Base-by-base conservation (phyloP, 2,797 vertebrate genomes). In the Paratrypauchen microcephalus region DNA sequence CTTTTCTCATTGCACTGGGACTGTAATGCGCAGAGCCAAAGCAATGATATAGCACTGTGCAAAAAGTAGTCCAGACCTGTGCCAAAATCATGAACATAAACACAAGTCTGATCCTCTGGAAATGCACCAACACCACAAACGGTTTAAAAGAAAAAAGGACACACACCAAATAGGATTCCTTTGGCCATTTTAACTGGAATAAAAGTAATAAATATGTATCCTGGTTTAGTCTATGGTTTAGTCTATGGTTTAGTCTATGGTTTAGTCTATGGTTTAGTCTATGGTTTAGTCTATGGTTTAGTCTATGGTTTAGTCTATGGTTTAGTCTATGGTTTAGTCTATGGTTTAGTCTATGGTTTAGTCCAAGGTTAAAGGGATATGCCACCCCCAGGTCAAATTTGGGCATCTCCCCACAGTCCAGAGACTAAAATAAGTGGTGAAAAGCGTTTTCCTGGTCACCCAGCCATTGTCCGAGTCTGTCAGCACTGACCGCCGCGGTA, bases 71-170 rank as follows among this genome's bases (percentile, higher is more conserved):
- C 3, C 24, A 50, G 55, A 16, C 47, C 45, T 32, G 21, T 74
- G 75, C 74, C 82, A 86, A 78, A 36, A 79, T 58, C 58, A 16
- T 60, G 73, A 69, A 69, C 66, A 77, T 47, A 72, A 66, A 75
- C 59, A 65, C 24, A 0, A 21, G n/a, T 63, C 50, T 1, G 70
- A 73, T 28, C 24, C 5, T 58, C 47, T 72, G 72, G 64, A 73
- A 69, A 68, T 6, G 60, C n/a, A 52, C 65, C 69, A 69, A 61
- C 66, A 26, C 64, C 66, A 66, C 48, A 73, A 41, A 70, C 32
- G 24, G n/a, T 21, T 16, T 16, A 19, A 48, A 28, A 41, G 15
- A 9, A 26, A 26, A 26, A 15, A 69, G 47, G 54, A 16, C 23
- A 56, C 54, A 16, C 23, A 26, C 32, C 32, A 56, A 26, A 56